A percentile compares a stretch with the other conserved stretches of the same genome.
phyloP scores from a whole-genome alignment of 2,113 vertebrate genomes.

The Athene noctua region DNA sequence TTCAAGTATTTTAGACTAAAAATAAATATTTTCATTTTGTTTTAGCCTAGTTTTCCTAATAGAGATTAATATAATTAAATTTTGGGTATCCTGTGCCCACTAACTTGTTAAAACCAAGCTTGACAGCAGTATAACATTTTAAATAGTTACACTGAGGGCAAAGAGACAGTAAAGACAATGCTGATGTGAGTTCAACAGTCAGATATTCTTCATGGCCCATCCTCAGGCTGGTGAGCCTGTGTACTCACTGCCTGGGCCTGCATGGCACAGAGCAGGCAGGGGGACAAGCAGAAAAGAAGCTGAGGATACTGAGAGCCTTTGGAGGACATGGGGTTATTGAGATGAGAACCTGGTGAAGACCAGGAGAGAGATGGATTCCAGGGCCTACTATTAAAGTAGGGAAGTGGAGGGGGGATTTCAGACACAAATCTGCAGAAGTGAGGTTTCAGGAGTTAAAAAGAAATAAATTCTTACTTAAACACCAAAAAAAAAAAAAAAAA shows the following conservation, averaged over 20 bases:
- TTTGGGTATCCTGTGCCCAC: neutral
- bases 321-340: accelerated
- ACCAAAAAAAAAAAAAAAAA: neutral
- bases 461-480: neutral
- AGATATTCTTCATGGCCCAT: neutral
- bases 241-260: neutral
- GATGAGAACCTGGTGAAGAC: neutral
- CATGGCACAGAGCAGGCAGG: neutral
- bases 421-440: neutral
- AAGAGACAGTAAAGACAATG: neutral
- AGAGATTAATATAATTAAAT: neutral
- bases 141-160: neutral
- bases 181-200: neutral
- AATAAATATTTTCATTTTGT: neutral
- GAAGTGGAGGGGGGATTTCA: neutral
- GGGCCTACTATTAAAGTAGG: neutral
- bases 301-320: neutral
- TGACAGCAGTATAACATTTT: neutral
- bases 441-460: neutral
- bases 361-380: neutral
- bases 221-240: neutral
- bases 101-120: neutral
- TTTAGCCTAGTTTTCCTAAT: neutral
- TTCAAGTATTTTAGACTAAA: neutral
- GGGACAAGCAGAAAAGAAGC: neutral